Conservation (phyloP, 1,140 invertebrate species). For the Aphaenogaster ashmeadi region DNA sequence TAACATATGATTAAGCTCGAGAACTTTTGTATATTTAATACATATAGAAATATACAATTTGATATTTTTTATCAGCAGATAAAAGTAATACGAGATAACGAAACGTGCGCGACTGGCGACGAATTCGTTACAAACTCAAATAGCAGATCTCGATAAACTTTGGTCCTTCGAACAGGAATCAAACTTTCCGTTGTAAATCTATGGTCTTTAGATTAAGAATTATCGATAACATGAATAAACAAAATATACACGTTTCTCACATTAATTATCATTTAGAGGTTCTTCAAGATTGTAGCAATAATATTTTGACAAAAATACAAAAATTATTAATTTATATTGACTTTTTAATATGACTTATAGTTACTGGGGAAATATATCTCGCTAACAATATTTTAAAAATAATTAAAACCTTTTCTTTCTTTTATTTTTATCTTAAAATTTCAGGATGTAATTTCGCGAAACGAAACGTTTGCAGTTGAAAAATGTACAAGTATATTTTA, state of each 20-base stretch:
- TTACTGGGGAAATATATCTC: background rate
- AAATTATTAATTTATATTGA: constrained; percentile 20
- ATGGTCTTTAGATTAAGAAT: background rate
- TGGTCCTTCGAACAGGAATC: background rate
- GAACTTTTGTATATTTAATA: background rate
- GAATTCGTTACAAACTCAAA: background rate
- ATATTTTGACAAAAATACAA: background rate
- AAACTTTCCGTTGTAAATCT: background rate
- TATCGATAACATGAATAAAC: background rate
- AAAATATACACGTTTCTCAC: background rate
- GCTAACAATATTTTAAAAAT: background rate
- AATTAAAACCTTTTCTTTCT: background rate
- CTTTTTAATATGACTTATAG: background rate
- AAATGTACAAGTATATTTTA: background rate
- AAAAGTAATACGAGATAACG: background rate
- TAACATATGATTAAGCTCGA: background rate
- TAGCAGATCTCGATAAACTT: background rate
- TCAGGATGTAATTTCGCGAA: background rate
- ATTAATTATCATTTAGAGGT: background rate
- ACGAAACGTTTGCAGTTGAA: background rate
- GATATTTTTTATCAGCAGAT: constrained; percentile 20
- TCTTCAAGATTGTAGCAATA: background rate
- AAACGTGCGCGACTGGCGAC: background rate
- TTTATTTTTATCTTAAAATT: background rate
- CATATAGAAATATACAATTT: background rate